Base-by-base conservation (phyloP, 2,797 vertebrate species). In the Chromobotia macracanthus region DNA sequence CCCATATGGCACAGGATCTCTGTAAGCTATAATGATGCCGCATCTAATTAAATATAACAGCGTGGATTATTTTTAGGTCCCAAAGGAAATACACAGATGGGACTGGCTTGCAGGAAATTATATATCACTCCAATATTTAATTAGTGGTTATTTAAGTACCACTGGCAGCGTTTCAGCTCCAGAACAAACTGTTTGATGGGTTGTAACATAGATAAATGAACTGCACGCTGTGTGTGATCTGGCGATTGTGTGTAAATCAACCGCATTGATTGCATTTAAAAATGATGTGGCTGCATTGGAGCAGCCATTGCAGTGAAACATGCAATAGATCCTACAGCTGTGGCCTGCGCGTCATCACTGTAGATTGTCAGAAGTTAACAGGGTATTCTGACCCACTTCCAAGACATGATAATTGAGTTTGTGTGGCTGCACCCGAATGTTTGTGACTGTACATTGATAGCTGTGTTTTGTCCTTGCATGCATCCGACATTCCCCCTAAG, bases 61-160 rank as follows among this genome's bases (percentile, higher is more conserved):
- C 38, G n/a, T 38, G 44, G 64, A 82, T 61, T 80, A 77, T 55
- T 67, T 80, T 70, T 76, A 64, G 50, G 35, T 15, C 66, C 78
- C 48, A 18, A 12, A 25, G 61, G 55, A 72, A 81, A 72, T 65
- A 81, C 58, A 75, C 71, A 61, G 58, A 55, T 51, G 31, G 71
- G 72, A 74, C 80, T 69, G 74, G 53, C 25, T 28, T 63, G 73
- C 79, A 83, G 72, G 81, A 85, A 81, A 79, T 85, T 75, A 61
- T 66, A 80, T 77, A 72, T 67, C 71, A 44, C 63, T 53, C 50
- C 61, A 67, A 25, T 44, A 38, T 83, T 46, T 41, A 68, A 73
- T 65, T 63, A 70, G 66, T 63, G 41, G 28, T 19, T 56, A 44
- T 56, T 74, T 31, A 44, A 53, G 63, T 44, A 56, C 38, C 63